Percentiles rank a stretch among this genome's conserved stretches.
These are phyloP conservation scores for Idris sp. DNA, from an alignment of 1,140 invertebrate genomes.

Conservation along the genomic window DNA sequence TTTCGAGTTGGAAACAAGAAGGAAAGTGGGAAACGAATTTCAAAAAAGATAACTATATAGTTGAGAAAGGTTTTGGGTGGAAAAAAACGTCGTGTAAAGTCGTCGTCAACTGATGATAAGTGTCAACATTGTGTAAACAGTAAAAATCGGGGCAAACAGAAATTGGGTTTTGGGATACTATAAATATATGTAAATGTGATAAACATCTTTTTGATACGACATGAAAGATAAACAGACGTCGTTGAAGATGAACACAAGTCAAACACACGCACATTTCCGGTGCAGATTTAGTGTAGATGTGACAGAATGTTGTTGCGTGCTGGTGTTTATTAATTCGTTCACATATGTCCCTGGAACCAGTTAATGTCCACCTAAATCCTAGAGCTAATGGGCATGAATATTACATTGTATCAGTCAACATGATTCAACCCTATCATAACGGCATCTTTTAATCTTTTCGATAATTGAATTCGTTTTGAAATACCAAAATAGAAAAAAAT, in stretches of 20 bases:
- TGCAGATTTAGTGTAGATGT: slow-evolving; percentile 44
- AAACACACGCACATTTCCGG: slow-evolving; percentile 34
- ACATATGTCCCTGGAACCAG: slow-evolving; percentile 62
- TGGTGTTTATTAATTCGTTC: slow-evolving; percentile 31
- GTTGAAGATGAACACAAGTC: slow-evolving; percentile 31
- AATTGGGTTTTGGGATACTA: slow-evolving; percentile 22
- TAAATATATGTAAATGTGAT: slow-evolving; percentile 19
- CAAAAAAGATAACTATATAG: too few species aligned
- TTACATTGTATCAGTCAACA: slow-evolving; percentile 54
- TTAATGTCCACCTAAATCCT: slow-evolving; percentile 66
- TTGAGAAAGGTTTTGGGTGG: too few species aligned
- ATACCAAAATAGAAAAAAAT: too few species aligned
- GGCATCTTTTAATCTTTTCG: slow-evolving; percentile 21
- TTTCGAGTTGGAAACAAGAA: too few species aligned
- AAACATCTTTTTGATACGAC: slow-evolving; percentile 20
- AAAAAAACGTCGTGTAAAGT: slow-evolving; percentile 22
- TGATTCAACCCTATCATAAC: slow-evolving; percentile 38
- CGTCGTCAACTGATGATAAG: slow-evolving; percentile 15
- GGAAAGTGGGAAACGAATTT: too few species aligned
- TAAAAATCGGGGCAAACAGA: slow-evolving; percentile 39
- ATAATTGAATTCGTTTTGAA: slow-evolving; percentile 16
- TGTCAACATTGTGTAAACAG: slow-evolving; percentile 43
- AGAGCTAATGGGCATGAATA: slow-evolving; percentile 66
- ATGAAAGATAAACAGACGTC: slow-evolving; percentile 30
- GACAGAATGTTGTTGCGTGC: slow-evolving; percentile 38